Evolutionary conservation across 2,113 vertebrate species (phyloP).

Genomic region (Otolemur garnettii): DNA sequence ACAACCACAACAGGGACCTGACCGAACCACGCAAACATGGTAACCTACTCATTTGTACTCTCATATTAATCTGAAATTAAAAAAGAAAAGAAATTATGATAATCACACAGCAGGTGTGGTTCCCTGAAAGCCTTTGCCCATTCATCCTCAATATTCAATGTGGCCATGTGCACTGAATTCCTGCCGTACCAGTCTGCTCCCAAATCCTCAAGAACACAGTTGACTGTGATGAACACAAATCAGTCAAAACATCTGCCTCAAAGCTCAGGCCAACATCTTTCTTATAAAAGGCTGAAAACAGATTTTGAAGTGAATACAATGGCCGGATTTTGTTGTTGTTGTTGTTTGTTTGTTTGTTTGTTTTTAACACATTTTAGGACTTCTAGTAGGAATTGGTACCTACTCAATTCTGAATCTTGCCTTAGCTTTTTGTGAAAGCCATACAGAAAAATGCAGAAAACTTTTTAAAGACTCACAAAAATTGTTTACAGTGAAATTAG

Average conservation of each 20-base stretch:
- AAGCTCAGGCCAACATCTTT: constrained; percentile 15
- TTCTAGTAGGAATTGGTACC: not conserved
- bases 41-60: no score
- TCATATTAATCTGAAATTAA: not conserved
- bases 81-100: constrained; percentile 12
- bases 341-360: not conserved
- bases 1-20: no score
- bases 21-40: no score
- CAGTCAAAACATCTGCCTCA: not conserved
- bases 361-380: not conserved
- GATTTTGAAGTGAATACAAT: constrained; percentile 8
- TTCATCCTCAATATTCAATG: not conserved
- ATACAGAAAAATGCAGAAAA: not conserved
- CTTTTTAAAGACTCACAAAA: not conserved
- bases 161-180: not conserved
- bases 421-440: constrained; percentile 25
- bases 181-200: not conserved
- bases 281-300: not conserved
- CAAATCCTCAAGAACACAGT: not conserved
- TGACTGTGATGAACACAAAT: not conserved
- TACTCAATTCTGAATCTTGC: constrained; percentile 8
- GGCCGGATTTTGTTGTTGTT: not conserved
- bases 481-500: constrained; percentile 26
- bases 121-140: not conserved
- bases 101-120: not conserved